phyloP scores from a whole-genome alignment of 1,140 invertebrate genomes.

The Zaprionus vittiger region DNA sequence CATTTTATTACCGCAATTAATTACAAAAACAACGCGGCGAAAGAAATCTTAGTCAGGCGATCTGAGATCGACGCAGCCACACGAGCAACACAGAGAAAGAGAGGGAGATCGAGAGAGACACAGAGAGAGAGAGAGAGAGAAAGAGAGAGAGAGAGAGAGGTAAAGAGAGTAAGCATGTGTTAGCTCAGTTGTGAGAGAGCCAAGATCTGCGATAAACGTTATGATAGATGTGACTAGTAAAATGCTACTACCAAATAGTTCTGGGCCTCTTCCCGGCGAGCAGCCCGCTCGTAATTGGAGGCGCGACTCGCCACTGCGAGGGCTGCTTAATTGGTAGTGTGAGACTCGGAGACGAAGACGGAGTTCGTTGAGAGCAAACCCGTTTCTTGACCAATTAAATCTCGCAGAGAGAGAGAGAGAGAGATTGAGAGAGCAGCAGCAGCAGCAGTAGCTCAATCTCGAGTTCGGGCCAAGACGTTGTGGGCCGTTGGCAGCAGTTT shows the following conservation, averaged over 20 bases:
- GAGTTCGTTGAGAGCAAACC: slow-evolving; percentile 44
- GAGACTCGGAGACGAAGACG: slow-evolving; percentile 12
- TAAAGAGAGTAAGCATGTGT: not conserved
- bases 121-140: slow-evolving; percentile 9
- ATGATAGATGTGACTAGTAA: slow-evolving; percentile 82
- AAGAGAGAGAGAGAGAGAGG: slow-evolving; percentile 3
- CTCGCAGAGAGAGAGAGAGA: slow-evolving; percentile 34
- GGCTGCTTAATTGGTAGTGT: slow-evolving; percentile 43
- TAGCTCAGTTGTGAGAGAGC: not conserved
- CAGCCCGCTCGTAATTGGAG: slow-evolving; percentile 60
- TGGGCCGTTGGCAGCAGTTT: slow-evolving; percentile 49
- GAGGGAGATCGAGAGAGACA: slow-evolving; percentile 8
- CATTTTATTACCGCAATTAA: slow-evolving; percentile 84
- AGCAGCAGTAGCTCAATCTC: slow-evolving; percentile 25
- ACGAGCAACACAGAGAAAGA: slow-evolving; percentile 14
- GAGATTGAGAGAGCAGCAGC: slow-evolving; percentile 1
- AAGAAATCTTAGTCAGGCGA: slow-evolving; percentile 71
- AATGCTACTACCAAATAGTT: slow-evolving; percentile 82
- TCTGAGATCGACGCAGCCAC: slow-evolving; percentile 43
- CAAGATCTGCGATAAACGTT: slow-evolving; percentile 64
- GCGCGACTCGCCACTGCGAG: slow-evolving; percentile 46
- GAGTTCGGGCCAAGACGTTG: slow-evolving; percentile 59
- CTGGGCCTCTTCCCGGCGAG: slow-evolving; percentile 57
- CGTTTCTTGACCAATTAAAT: slow-evolving; percentile 78
- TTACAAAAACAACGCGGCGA: slow-evolving; percentile 76